Evolutionary conservation across 2,797 vertebrate genomes (phyloP).

Genomic region (Dermochelys coriacea): DNA sequence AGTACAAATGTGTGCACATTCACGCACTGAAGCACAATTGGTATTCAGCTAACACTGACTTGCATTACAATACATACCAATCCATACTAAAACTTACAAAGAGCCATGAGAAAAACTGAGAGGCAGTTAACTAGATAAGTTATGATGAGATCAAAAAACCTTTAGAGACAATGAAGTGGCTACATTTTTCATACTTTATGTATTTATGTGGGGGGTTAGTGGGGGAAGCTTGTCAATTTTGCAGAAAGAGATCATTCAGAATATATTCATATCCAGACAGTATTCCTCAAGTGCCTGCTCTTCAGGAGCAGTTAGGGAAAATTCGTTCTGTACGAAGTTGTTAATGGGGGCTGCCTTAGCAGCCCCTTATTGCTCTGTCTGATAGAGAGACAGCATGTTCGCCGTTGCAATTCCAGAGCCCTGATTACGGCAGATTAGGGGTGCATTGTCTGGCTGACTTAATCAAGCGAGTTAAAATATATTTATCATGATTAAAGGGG

Average conservation of each 20-base stretch:
- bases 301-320: conserved; percentile 67
- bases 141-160: conserved; percentile 38
- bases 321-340: conserved; percentile 70
- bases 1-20: not conserved
- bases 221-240: conserved; percentile 20
- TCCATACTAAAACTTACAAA: conserved; percentile 62
- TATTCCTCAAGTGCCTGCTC: conserved; percentile 71
- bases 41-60: conserved; percentile 46
- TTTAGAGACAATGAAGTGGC: conserved; percentile 67
- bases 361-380: conserved; percentile 67
- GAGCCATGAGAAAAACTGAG: conserved; percentile 72
- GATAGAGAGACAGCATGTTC: conserved; percentile 77
- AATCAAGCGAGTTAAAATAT: conserved; percentile 79
- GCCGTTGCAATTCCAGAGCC: conserved; percentile 66
- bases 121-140: conserved; percentile 72
- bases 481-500: conserved; percentile 75
- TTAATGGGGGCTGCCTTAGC: conserved; percentile 71
- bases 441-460: conserved; percentile 74
- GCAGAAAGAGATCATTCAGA: conserved; percentile 29
- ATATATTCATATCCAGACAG: conserved; percentile 49
- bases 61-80: conserved; percentile 48
- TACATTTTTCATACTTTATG: conserved; percentile 49
- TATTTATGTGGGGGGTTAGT: conserved; percentile 44
- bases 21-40: not conserved
- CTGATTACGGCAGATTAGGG: conserved; percentile 79